Evolutionary conservation across 2,797 vertebrate species (phyloP), one percentile per base, ranked within the genome.

Genomic region (Merluccius polli): DNA sequence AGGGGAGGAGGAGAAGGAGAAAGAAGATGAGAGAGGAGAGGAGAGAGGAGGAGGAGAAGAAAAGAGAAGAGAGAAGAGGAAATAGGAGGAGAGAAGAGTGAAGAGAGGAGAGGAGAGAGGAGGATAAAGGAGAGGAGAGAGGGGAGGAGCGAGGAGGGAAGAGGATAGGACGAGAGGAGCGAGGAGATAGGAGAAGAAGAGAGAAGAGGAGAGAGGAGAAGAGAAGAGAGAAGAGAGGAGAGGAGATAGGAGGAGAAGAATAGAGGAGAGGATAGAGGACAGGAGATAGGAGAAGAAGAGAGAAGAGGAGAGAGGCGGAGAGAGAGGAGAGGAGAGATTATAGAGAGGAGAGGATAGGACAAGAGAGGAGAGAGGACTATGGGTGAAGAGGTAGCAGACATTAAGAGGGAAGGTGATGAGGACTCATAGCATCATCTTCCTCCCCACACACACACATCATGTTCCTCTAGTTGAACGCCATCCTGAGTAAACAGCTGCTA

Each of bases 81-180:
- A 15, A 68, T 21, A 24, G 29, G 38, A 31, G 52, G 5, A 29
- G 52, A 36, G 33, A 8, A 70, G 38, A n/a, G 38, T 3, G 33
- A 8, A 35, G 33, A 35, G 33, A 35, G 36, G 36, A 38, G 48
- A 52, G 73, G 79, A 27, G 73, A 72, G 36, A 59, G 52, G 16
- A 21, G 9, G 52, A 21, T 2, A 10, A 9, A 24, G 36, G 24
- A 69, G 41, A 32, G 52, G 4, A 27, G 52, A 44, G 24, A 35
- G 6, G 13, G 11, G 16, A 65, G 59, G 3, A 1, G 52, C n/a
- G n/a, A n/a, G n/a, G n/a, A n/a, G n/a, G n/a, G 41, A 38, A 71
- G 41, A 24, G 35, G 71, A 73, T 16, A 18, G 16, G 41, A 44
- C 13, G 12, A 44, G 41, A 44, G 48, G 48, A 52, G 48, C 21